Base-by-base conservation (phyloP, 2,888 invertebrate species). In the Galeruca laticollis region DNA sequence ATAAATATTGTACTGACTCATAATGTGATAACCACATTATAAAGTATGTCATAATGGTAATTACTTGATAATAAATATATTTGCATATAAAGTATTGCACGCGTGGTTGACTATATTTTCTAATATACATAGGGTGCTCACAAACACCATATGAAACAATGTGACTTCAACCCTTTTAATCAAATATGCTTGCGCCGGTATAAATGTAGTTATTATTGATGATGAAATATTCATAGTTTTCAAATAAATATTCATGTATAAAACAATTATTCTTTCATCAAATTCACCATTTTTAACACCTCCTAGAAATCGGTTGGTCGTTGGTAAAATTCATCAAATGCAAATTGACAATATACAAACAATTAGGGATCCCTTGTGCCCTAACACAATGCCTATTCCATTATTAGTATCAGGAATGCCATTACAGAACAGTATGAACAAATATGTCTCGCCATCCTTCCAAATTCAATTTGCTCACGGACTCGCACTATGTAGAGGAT, bases 331-430 rank as follows among this genome's bases (percentile, higher is more conserved):
- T 83, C 82, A 83, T 84, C 83, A 82, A 75, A 83, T 84, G 84
- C 82, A 84, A 84, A 84, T 84, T 84, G 84, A 82, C 85, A 84
- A 84, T 85, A 84, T 83, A 84, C 84, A 84, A 85, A 85, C 84
- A 85, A 85, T 84, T 84, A 84, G 83, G 76, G 82, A 81, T 82
- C 84, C 84, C 84, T 80, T 78, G 82, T 79, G 82, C 79, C 82
- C 83, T 82, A 82, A 74, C 82, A 84, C 83, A 84, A 84, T 84
- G 83, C 81, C 81, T 82, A 82, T 84, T 83, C 83, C 83, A 83
- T 84, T 84, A 84, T 83, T 83, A 83, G 83, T 81, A 81, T 79
- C 83, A 82, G 83, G 84, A 84, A 85, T 84, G 84, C 81, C 82
- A 83, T 83, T 82, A 85, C 79, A 79, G 81, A 75, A 81, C 80